phyloP scores from a whole-genome alignment of 2,113 vertebrate genomes.

The Phoxinus phoxinus region DNA sequence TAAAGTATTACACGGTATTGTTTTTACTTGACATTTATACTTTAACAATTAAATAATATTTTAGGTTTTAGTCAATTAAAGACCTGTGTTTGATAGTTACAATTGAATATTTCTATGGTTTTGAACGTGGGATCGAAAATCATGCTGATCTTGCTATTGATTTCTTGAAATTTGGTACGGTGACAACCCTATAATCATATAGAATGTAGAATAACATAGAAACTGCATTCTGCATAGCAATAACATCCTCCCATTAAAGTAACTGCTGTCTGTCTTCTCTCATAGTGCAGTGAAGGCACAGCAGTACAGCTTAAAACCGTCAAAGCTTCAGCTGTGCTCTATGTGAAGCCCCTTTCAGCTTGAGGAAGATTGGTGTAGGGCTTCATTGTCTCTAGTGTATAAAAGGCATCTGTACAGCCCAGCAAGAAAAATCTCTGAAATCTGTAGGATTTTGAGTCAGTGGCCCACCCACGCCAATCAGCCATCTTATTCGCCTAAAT shows the following conservation, averaged over 20 bases:
- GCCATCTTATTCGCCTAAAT: conserved; percentile 67
- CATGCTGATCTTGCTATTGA: not conserved
- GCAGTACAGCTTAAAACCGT: conserved; percentile 10
- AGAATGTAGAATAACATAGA: not conserved
- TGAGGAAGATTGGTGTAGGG: conserved; percentile 40
- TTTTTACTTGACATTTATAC: too few relatives aligned
- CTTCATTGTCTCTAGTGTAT: conserved; percentile 51
- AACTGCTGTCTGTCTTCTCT: conserved; percentile 20
- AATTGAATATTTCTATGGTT: not conserved
- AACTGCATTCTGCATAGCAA: not conserved
- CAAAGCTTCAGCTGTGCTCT: conserved; percentile 24
- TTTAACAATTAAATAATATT: not conserved
- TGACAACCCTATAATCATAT: not conserved
- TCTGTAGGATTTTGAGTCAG: conserved; percentile 50
- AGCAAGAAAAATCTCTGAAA: conserved; percentile 44
- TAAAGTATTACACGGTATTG: too few relatives aligned
- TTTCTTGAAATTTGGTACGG: not conserved
- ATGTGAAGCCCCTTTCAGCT: conserved; percentile 45
- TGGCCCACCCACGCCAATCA: conserved; percentile 55
- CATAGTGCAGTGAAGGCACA: not conserved
- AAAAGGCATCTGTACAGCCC: conserved; percentile 38
- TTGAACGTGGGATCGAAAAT: not conserved
- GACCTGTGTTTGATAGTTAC: not conserved
- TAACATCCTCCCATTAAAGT: conserved; percentile 3
- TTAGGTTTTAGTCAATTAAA: not conserved